Conservation (phyloP, 2,113 vertebrate species). For the Urocynchramus pylzowi region DNA sequence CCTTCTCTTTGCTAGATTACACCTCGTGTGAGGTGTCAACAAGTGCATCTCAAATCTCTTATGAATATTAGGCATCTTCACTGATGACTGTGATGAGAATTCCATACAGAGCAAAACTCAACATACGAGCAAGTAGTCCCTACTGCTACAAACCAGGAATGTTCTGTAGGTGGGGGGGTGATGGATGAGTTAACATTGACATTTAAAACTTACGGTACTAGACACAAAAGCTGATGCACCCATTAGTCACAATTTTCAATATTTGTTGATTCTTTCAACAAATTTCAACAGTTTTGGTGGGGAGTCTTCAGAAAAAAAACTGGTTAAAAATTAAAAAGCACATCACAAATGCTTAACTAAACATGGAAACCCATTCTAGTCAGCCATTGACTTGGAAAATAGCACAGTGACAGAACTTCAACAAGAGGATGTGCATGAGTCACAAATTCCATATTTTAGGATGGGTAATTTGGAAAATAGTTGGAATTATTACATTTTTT, state of each 20-base stretch:
- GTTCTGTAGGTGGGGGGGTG: too few relatives aligned
- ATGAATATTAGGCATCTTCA: background rate
- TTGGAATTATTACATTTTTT: background rate
- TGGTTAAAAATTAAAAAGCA: background rate
- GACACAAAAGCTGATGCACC: background rate
- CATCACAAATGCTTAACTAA: background rate
- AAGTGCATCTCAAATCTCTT: background rate
- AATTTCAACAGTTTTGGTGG: background rate
- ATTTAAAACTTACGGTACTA: background rate
- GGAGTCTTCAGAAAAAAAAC: background rate
- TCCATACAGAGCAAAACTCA: background rate
- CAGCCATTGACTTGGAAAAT: background rate
- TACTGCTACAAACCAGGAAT: background rate
- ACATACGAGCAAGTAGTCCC: background rate
- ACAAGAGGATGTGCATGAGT: too few relatives aligned
- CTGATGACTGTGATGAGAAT: background rate
- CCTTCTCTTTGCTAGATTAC: background rate
- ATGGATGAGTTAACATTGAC: background rate
- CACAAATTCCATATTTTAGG: background rate
- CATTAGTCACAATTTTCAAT: background rate
- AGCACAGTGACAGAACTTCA: background rate
- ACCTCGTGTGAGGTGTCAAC: rapidly evolving
- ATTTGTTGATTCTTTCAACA: background rate
- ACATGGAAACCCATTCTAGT: background rate
- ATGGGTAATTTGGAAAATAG: background rate